phyloP scores from a whole-genome alignment of 2,888 invertebrate species.

The Diaphora mendica region DNA sequence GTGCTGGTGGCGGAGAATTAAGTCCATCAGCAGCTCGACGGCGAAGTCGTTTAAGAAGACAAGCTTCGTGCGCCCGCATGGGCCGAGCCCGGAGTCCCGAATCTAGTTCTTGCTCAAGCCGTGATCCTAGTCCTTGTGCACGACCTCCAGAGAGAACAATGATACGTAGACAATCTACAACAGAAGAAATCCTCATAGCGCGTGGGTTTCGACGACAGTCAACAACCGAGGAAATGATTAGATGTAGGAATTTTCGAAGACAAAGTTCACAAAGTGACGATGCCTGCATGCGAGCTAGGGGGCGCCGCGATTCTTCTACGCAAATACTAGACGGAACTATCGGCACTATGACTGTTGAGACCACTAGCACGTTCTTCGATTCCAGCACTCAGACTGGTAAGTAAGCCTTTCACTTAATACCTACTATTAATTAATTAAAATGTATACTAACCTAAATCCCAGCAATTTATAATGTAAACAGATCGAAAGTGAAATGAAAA shows the following conservation, averaged over 20 bases:
- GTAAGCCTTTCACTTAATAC: slow-evolving; percentile 59
- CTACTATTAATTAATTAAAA: neutral
- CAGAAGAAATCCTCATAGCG: slow-evolving; percentile 96
- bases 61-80: slow-evolving; percentile 91
- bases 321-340: slow-evolving; percentile 97
- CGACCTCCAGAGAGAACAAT: slow-evolving; percentile 89
- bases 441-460: neutral
- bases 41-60: slow-evolving; percentile 90
- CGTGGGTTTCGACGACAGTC: slow-evolving; percentile 95
- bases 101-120: slow-evolving; percentile 91
- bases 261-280: slow-evolving; percentile 96
- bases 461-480: neutral
- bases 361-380: slow-evolving; percentile 96
- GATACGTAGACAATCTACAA: slow-evolving; percentile 95
- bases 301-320: slow-evolving; percentile 93
- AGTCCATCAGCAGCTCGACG: slow-evolving; percentile 91
- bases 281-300: slow-evolving; percentile 88
- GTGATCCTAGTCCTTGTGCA: slow-evolving; percentile 94
- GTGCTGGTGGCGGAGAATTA: slow-evolving; percentile 92
- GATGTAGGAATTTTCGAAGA: slow-evolving; percentile 95
- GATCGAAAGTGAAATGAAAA: neutral
- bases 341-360: slow-evolving; percentile 97
- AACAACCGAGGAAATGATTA: slow-evolving; percentile 97
- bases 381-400: slow-evolving; percentile 97
- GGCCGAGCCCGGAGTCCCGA: slow-evolving; percentile 88